Base-by-base conservation (phyloP, 2,797 vertebrate species). In the Hypotaenidia okinawae region DNA sequence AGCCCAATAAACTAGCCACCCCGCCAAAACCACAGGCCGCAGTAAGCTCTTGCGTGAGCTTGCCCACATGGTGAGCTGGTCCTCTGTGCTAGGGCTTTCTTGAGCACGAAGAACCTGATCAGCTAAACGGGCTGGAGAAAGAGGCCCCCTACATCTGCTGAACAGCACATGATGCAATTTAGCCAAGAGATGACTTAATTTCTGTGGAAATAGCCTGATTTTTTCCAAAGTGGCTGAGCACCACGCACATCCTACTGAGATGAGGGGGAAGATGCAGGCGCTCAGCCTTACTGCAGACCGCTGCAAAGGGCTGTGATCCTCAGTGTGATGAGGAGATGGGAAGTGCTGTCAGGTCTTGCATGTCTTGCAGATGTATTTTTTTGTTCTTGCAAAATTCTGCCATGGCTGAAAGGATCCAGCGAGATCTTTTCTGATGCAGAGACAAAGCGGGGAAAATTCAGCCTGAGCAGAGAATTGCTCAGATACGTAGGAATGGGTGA, bases 91-190 rank as follows among this genome's bases (percentile, higher is more conserved):
- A 58, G 79, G 7, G 47, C 87, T 84, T 92, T 81, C 89, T 81
- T 73, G 87, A 68, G 37, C 0, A 1, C 0, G 2, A 66, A 91
- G 93, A 89, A 74, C 78, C 82, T 74, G 88, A 64, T 73, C 90
- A 87, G 81, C 55, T 79, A 70, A 64, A 51, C 0, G 27, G 85
- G 76, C 85, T 2, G 49, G 57, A 66, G 61, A 24, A 75, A 90
- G 95, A 88, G 79, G 69, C 91, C 69, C 49, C 51, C 86, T 93
- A 75, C 95, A 96, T 94, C 89, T 95, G 95, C 92, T 83, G 92
- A 90, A 25, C 94, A 95, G 93, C 86, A 45, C 78, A 45, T 87
- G 81, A 69, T 67, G 92, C 68, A 27, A 47, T 72, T 89, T 81
- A 92, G 94, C 96, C 87, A 84, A 85, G 75, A 74, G 55, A 88